Evolutionary conservation across 2,113 vertebrate genomes (phyloP).

Genomic region (Pseudorectes ferrugineus): DNA sequence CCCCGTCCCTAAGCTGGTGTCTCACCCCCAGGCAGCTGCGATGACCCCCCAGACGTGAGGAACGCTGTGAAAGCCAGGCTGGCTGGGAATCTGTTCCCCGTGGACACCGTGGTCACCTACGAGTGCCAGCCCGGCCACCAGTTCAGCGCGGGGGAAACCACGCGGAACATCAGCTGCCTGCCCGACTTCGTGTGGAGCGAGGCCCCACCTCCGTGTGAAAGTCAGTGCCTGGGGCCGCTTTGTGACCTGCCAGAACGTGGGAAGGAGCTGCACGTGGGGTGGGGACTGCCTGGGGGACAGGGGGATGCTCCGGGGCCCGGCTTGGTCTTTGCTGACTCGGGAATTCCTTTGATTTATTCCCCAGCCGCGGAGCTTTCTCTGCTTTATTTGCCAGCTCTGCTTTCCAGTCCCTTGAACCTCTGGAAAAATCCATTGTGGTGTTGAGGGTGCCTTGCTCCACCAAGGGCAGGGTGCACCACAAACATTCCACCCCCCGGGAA

Average conservation of each 20-base stretch:
- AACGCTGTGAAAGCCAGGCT: neutral
- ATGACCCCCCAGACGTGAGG: neutral
- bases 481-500: neutral
- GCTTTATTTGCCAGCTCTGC: neutral
- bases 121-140: neutral
- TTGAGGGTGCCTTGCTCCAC: neutral
- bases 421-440: neutral
- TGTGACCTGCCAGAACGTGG: rapidly evolving
- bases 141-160: neutral
- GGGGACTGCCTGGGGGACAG: neutral
- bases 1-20: rapidly evolving
- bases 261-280: rapidly evolving
- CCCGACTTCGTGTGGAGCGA: neutral
- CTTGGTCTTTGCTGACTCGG: neutral
- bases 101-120: neutral
- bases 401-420: neutral
- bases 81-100: slow-evolving; percentile 12
- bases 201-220: neutral
- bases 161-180: neutral
- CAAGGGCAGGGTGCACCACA: neutral
- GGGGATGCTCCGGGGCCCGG: neutral
- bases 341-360: neutral
- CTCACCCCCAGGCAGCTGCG: slow-evolving; percentile 11
- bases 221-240: neutral
- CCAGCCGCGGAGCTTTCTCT: neutral